Base-by-base conservation (phyloP, 2,888 invertebrate species). In the Leptinotarsa rubiginosa region DNA sequence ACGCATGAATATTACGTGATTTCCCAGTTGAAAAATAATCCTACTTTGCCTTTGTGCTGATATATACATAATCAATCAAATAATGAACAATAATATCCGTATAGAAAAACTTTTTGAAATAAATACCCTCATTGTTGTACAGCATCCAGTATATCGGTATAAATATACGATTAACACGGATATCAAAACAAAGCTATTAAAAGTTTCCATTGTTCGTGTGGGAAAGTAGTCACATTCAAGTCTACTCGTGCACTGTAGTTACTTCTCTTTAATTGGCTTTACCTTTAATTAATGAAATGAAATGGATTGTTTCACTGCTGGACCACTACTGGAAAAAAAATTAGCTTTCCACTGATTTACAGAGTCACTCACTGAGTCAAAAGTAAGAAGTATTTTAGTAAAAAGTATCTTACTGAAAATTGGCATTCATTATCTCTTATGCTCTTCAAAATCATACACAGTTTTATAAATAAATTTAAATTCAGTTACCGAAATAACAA, bases 151-250 rank as follows among this genome's bases (percentile, higher is more conserved):
- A 31, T 62, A 62, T 62, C 62, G 62, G 62, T 41, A 62, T 62
- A n/a, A 62, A 41, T 25, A 10, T n/a, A 62, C 41, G 62, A 31
- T 31, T n/a, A 31, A 62, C 62, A 62, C 62, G 62, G 62, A 62
- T 62, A 62, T 62, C 62, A 62, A 59, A 62, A 77, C 73, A 75
- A 66, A 66, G 47, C 74, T 70, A 70, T 77, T 78, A 74, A 74
- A 73, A 54, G 59, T 62, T 70, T 72, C 41, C 68, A 73, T 73
- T 68, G 76, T 75, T 77, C 78, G 80, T 82, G 80, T 82, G 81
- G 82, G 81, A 82, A 82, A 82, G 62, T 77, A 80, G 80, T 82
- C 82, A 80, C 81, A 81, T 82, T 81, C 80, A 77, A 75, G 76
- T 81, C 76, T 74, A 77, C 76, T 76, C 75, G 75, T 77, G 74